A percentile compares a stretch with the other conserved stretches of the same genome.
These are phyloP conservation scores for Muntiacus reevesi DNA, from an alignment of 2,113 vertebrate genomes.

Conservation along the genomic window DNA sequence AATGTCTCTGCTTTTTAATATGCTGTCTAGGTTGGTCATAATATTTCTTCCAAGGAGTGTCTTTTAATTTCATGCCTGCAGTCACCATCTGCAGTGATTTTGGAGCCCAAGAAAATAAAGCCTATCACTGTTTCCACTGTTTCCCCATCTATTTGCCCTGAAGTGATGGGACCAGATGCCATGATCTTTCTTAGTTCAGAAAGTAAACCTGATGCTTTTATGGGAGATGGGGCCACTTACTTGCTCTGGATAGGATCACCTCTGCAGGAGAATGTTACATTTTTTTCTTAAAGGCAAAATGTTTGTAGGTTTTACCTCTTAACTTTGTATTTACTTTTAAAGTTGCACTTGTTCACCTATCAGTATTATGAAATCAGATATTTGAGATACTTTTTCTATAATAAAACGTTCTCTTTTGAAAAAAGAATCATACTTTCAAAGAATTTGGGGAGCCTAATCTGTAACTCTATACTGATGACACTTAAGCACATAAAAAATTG, in stretches of 20 bases:
- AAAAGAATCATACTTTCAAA: background rate
- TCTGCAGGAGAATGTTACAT: background rate
- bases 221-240: background rate
- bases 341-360: slow-evolving; percentile 67
- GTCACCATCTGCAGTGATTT: background rate
- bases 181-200: background rate
- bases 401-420: slow-evolving; percentile 75
- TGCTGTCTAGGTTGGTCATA: background rate
- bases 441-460: background rate
- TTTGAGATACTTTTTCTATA: slow-evolving; percentile 69
- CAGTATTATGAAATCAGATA: slow-evolving; percentile 71
- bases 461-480: background rate
- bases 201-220: background rate
- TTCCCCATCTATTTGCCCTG: background rate
- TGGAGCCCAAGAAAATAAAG: background rate
- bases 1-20: background rate
- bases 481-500: background rate
- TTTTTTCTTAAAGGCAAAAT: slow-evolving; percentile 44
- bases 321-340: slow-evolving; percentile 38
- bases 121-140: background rate
- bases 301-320: slow-evolving; percentile 44
- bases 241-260: background rate
- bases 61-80: background rate
- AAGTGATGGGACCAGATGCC: background rate
- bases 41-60: background rate